Evolutionary conservation across 2,113 vertebrate species (phyloP), one percentile per base, ranked within the genome.

Genomic region (Chunga burmeisteri): DNA sequence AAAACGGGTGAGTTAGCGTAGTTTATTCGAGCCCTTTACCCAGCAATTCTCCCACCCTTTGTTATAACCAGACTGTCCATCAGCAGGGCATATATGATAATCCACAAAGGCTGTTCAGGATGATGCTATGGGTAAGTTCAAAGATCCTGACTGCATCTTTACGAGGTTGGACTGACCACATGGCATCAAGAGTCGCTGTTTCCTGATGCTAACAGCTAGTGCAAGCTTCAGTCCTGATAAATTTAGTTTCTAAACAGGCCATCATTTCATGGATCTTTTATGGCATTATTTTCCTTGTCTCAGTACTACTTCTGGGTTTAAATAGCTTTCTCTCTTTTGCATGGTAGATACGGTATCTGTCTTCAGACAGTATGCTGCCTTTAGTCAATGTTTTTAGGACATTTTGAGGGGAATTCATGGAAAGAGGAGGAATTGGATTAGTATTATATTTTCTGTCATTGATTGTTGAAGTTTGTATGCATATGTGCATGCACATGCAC

Each of bases 1-100:
- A 99, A 99, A 98, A 99, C 99, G 95, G 99, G 99, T 99, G 97
- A 96, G 98, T 80, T 90, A 59, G 17, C 20, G 0, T 53, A 25
- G 7, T 89, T 91, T 78, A 83, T 80, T 73, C 1, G 6, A 94
- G 61, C 63, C 53, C 53, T 55, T 86, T 93, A 56, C 52, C 85
- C 77, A 81, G 74, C 5, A 71, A 1, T 95, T 89, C 87, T 91
- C 53, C 36, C 71, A 66, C 32, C 73, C 30, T 80, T 86, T 67
- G 30, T 88, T 86, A 90, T 86, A 67, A 80, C 62, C 58, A 56
- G n/a, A 9, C 65, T 85, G 56, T 65, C 56, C 73, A 20, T 80
- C 94, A 77, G 38, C 85, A 83, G 72, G 67, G 40, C 63, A 7
- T 42, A 3, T 85, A 25, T 55, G 18, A n/a, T 70, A 53, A 71